phyloP scores from a whole-genome alignment of 2,113 vertebrate species.

The Phycodurus eques region DNA sequence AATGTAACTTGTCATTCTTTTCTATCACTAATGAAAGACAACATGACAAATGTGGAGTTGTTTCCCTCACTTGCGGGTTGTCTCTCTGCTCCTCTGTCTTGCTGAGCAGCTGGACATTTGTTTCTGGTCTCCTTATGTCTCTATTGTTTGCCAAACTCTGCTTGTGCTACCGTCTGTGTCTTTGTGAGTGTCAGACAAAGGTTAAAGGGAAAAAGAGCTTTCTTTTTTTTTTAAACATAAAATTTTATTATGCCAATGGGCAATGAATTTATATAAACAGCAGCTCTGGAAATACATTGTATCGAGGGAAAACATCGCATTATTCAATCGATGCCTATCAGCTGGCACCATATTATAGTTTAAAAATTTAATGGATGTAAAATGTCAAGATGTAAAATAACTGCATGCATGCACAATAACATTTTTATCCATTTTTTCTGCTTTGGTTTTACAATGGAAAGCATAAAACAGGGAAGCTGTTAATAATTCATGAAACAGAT shows the following conservation, averaged over 20 bases:
- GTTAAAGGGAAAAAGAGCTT: background rate
- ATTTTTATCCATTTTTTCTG: constrained; percentile 30
- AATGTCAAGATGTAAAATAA: background rate
- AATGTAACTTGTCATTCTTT: background rate
- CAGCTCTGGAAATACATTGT: background rate
- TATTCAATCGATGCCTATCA: background rate
- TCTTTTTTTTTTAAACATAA: background rate
- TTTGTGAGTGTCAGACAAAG: background rate
- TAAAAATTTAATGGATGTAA: background rate
- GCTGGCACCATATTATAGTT: background rate
- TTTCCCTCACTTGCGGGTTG: background rate
- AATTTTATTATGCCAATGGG: background rate
- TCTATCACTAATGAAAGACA: background rate
- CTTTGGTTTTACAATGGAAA: constrained; percentile 51
- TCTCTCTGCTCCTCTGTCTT: background rate
- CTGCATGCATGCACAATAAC: background rate
- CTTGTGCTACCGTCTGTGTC: background rate
- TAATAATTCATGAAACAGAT: constrained; percentile 66
- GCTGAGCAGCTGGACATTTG: background rate
- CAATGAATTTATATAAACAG: background rate
- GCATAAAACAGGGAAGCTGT: constrained; percentile 53
- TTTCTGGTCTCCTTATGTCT: constrained; percentile 1
- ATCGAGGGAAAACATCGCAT: background rate
- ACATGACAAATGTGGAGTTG: background rate
- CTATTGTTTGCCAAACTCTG: constrained; percentile 3